These are phyloP conservation scores for Xestia sexstrigata DNA, from an alignment of 2,888 invertebrate species.

Conservation along the genomic window DNA sequence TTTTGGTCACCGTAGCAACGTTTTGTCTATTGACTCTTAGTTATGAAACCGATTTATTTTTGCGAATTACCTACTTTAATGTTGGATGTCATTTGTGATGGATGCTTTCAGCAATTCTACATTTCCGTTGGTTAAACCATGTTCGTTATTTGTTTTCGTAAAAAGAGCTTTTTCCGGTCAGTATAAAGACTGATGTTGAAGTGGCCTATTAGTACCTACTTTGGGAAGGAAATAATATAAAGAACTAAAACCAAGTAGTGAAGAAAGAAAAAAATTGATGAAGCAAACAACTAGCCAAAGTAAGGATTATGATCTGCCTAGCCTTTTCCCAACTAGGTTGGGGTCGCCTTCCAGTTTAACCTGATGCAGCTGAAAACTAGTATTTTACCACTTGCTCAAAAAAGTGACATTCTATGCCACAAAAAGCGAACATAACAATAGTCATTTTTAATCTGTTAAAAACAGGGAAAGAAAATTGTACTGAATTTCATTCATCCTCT, in stretches of 20 bases:
- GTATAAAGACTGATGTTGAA: too few species aligned
- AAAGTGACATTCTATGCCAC: too few species aligned
- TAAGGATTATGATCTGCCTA: too few species aligned
- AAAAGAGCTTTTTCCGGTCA: background rate
- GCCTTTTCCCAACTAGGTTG: too few species aligned
- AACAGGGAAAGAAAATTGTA: too few species aligned
- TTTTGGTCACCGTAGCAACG: conserved; percentile 18
- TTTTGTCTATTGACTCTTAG: conserved; percentile 4
- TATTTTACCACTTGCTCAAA: too few species aligned
- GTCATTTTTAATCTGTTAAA: too few species aligned
- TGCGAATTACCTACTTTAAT: background rate
- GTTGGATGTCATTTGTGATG: background rate
- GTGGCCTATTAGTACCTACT: background rate
- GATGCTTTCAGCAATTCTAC: background rate
- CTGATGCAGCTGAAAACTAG: too few species aligned
- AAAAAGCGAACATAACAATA: too few species aligned
- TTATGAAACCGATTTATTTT: background rate
- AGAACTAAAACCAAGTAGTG: background rate
- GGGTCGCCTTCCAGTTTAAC: too few species aligned
- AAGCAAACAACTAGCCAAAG: background rate
- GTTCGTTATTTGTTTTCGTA: background rate
- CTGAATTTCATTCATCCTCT: too few species aligned
- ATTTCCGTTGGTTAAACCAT: background rate
- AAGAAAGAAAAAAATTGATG: background rate
- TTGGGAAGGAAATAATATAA: background rate